Percentiles rank a stretch among this genome's conserved stretches.
Evolutionary conservation across 2,113 vertebrate species (phyloP).

Genomic region (Clarias macrocephalus): DNA sequence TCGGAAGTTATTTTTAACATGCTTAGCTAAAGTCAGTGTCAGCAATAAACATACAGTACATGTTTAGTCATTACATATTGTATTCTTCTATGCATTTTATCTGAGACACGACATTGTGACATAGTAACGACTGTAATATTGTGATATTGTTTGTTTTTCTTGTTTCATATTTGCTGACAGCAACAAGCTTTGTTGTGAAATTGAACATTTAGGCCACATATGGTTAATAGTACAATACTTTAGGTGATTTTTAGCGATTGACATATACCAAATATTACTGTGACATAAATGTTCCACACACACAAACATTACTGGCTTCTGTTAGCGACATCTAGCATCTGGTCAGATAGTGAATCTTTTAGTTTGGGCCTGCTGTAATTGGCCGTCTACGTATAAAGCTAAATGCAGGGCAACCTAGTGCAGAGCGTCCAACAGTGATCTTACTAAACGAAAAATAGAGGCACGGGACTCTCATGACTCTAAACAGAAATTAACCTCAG

Average conservation of each 20-base stretch:
- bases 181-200: neutral
- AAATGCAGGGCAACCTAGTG: neutral
- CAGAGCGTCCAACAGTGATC: neutral
- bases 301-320: neutral
- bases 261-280: neutral
- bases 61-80: neutral
- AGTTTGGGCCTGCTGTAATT: neutral
- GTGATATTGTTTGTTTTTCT: neutral
- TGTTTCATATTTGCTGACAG: neutral
- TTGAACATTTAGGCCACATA: neutral
- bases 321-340: neutral
- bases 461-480: neutral
- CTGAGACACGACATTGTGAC: conserved; percentile 10
- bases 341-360: neutral
- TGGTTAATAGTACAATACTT: neutral
- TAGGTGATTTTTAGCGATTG: neutral
- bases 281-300: neutral
- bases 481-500: conserved; percentile 7
- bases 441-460: neutral
- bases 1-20: neutral
- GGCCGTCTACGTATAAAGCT: neutral
- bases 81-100: conserved; percentile 9
- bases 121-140: neutral
- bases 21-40: conserved; percentile 5
- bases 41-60: neutral